Conservation (phyloP, 2,113 vertebrate species). For the Gadus chalcogrammus region DNA sequence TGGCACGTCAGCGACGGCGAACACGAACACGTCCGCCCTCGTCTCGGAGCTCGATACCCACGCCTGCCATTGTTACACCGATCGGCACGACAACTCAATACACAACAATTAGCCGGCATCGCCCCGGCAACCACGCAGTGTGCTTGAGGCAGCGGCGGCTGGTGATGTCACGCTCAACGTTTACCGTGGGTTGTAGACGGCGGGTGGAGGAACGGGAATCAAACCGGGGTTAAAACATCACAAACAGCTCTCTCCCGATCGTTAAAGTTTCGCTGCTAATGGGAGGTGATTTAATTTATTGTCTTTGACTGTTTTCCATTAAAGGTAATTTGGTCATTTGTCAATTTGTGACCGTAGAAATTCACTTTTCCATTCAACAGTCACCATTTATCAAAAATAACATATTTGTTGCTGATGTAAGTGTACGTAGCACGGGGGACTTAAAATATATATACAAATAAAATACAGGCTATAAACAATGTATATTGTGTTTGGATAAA, state of each 20-base stretch:
- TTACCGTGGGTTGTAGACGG: too few species aligned
- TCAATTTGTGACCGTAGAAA: too few species aligned
- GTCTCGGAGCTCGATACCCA: slow-evolving; percentile 67
- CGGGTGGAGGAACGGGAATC: not conserved
- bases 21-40: slow-evolving; percentile 20
- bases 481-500: not conserved
- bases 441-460: too few species aligned
- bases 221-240: slow-evolving; percentile 32
- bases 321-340: too few species aligned
- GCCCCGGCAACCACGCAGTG: slow-evolving; percentile 31
- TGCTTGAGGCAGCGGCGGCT: not conserved
- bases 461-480: slow-evolving; percentile 17
- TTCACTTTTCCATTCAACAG: too few species aligned
- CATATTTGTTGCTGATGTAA: too few species aligned
- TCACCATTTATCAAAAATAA: too few species aligned
- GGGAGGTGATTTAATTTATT: too few species aligned
- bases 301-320: too few species aligned
- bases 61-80: slow-evolving; percentile 66
- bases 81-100: slow-evolving; percentile 73
- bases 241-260: not conserved
- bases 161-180: too few species aligned
- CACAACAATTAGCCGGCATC: slow-evolving; percentile 62
- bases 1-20: not conserved
- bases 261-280: too few species aligned
- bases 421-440: too few species aligned